Conservation (phyloP, 2,888 invertebrate species). For the Epinotia demarniana region DNA sequence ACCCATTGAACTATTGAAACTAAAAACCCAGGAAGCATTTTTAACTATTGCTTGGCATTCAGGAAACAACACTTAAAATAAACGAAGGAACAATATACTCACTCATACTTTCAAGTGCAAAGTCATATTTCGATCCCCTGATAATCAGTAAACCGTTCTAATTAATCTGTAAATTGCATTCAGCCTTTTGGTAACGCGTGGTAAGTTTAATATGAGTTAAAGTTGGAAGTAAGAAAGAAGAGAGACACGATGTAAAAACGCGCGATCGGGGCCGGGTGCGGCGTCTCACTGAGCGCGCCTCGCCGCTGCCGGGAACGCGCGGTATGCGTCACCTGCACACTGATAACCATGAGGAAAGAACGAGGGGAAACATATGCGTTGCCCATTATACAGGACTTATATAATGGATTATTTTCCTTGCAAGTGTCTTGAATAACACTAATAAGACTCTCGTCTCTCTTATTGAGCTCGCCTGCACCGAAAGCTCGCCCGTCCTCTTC, state of each 20-base stretch:
- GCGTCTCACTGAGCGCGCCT: constrained; percentile 12
- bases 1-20: neutral
- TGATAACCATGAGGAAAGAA: constrained; percentile 35
- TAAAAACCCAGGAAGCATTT: neutral
- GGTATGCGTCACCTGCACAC: constrained; percentile 14
- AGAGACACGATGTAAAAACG: neutral
- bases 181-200: neutral
- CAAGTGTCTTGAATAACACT: no score
- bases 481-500: no score
- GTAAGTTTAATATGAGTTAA: neutral
- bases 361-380: neutral
- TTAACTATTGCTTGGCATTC: neutral
- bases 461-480: no score
- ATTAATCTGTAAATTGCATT: neutral
- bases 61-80: constrained; percentile 10
- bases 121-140: neutral
- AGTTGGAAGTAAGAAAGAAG: neutral
- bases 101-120: neutral
- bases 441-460: no score
- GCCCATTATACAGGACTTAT: constrained; percentile 12
- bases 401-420: neutral
- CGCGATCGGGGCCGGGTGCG: constrained; percentile 6
- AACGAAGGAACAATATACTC: neutral
- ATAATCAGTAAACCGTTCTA: neutral
- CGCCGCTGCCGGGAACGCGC: neutral